Base-by-base conservation (phyloP, 30 jellyfish, hydroid and myxozoan genomes). In the Clytia hemisphaerica region DNA sequence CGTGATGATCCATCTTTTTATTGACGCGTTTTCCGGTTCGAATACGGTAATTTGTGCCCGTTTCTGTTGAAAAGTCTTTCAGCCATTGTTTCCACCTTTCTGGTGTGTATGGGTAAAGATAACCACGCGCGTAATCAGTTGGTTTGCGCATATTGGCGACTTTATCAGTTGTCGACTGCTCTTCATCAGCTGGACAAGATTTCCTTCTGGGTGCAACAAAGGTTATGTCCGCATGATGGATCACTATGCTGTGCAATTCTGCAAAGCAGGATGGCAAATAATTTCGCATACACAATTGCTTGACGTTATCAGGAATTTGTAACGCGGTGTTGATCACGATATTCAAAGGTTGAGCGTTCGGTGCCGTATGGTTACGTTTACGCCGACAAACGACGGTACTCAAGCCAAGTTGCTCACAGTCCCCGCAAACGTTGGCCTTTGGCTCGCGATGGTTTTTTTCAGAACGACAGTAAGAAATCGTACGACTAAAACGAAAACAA, bases 321-420 rank as follows among this genome's bases (percentile, higher is more conserved):
- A 91, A 42, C 4, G 87, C 95, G 2, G 95, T 84, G 76, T 91
- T 91, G 64, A 91, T 82, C 19, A 91, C 99, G 34, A 91, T 77
- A 68, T 91, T 91, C 14, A 93, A 76, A 26, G 99, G 95, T 45
- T 73, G 93, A 31, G 99, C 99, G 46, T 91, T 91, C 28, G 93
- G 94, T n/a, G 88, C 93, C 37, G 93, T 78, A 80, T 91, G 99
- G 72, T 77, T 85, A 30, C 45, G 26, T 44, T 91, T 91, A 14
- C 99, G 44, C n/a, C 99, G 81, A 67, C 99, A 91, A 0, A 82
- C 95, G 12, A 91, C 99, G 0, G 99, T 91, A 61, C 99, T 91
- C 55, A 49, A 33, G 6, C 99, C 99, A 6, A 77, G 76, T 35
- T 62, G 35, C 42, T 91, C 99, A 54, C 99, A 91, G 19, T 91